These are phyloP conservation scores for Plagiodera versicolora DNA, from an alignment of 2,888 invertebrate species.

Conservation along the genomic window DNA sequence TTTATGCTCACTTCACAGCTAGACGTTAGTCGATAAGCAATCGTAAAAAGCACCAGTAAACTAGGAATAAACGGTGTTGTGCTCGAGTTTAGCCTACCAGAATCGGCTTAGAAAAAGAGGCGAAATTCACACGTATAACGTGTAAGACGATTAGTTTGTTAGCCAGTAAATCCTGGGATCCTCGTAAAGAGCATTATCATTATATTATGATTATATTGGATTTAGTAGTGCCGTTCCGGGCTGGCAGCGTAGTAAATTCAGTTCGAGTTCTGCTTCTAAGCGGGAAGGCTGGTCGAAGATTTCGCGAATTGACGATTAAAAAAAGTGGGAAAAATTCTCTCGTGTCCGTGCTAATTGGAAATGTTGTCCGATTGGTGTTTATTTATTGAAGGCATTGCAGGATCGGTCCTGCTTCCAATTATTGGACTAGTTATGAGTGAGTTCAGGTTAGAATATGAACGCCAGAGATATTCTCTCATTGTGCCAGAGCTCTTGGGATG, in stretches of 20 bases:
- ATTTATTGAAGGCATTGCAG: neutral
- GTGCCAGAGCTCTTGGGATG: too few species aligned
- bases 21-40: slow-evolving; percentile 6
- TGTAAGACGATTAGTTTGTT: slow-evolving; percentile 55
- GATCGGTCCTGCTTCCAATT: neutral
- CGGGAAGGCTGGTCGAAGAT: slow-evolving; percentile 37
- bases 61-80: slow-evolving; percentile 14
- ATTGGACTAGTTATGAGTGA: too few species aligned
- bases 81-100: slow-evolving; percentile 25
- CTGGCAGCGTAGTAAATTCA: slow-evolving; percentile 46
- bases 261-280: slow-evolving; percentile 47
- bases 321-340: slow-evolving; percentile 11
- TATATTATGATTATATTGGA: slow-evolving; percentile 58
- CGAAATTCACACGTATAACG: slow-evolving; percentile 56
- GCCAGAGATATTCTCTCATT: too few species aligned
- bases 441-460: too few species aligned
- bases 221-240: slow-evolving; percentile 53
- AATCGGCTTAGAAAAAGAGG: slow-evolving; percentile 54
- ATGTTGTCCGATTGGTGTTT: slow-evolving; percentile 20
- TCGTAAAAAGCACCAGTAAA: slow-evolving; percentile 5
- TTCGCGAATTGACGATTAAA: slow-evolving; percentile 22
- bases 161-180: slow-evolving; percentile 55
- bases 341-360: slow-evolving; percentile 21
- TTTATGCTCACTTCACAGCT: slow-evolving; percentile 20
- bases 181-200: slow-evolving; percentile 56